Percentiles rank a stretch among this genome's conserved stretches.
phyloP scores from a whole-genome alignment of 2,888 invertebrate genomes.

The Prosapia bicincta region DNA sequence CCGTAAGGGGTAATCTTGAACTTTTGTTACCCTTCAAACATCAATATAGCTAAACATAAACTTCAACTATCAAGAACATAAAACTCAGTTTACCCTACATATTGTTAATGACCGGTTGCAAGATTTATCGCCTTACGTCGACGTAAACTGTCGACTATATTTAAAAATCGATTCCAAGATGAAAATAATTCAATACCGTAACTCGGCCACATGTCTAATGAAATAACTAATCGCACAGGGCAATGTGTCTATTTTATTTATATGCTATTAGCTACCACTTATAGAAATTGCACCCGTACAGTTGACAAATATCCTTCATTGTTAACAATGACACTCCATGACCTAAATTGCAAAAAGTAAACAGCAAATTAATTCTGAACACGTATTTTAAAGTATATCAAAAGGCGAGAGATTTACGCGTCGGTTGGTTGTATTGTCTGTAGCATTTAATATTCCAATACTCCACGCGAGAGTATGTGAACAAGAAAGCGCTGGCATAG shows the following conservation, averaged over 20 bases:
- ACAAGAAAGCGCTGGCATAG: too few relatives aligned
- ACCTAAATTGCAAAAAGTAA: conserved; percentile 7
- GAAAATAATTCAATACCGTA: too few relatives aligned
- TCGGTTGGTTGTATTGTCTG: too few relatives aligned
- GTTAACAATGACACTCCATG: not conserved
- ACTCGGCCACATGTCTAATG: too few relatives aligned
- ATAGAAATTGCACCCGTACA: not conserved
- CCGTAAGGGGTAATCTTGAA: not conserved
- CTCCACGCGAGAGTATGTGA: too few relatives aligned
- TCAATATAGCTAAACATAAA: not conserved
- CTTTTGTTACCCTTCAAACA: not conserved
- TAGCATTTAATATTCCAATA: not conserved
- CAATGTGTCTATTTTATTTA: not conserved
- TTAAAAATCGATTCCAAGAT: not conserved
- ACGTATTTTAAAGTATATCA: not conserved
- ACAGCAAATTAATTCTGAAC: not conserved
- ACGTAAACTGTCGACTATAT: not conserved
- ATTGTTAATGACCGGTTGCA: too few relatives aligned
- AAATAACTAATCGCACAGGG: not conserved
- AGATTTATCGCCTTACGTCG: not conserved
- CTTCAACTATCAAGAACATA: too few relatives aligned
- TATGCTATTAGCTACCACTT: not conserved
- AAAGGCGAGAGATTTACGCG: not conserved
- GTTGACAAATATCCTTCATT: not conserved
- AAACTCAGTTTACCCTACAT: too few relatives aligned